Percentiles rank a stretch among this genome's conserved stretches.
These are phyloP conservation scores for Oophaga sylvatica DNA, from an alignment of 2,797 vertebrate species.

Conservation along the genomic window DNA sequence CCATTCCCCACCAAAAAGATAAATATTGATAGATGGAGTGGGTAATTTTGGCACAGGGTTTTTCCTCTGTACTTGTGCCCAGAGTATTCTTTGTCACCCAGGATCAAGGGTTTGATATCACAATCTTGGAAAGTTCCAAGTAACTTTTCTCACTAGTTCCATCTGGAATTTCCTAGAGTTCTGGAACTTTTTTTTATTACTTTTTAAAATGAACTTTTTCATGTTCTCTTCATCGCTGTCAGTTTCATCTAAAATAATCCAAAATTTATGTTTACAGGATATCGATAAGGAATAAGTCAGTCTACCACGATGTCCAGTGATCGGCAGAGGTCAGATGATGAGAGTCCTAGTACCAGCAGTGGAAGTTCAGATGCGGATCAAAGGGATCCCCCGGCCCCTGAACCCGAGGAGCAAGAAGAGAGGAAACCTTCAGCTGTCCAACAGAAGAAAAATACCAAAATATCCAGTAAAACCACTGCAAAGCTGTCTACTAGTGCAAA, in stretches of 20 bases:
- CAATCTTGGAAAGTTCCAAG: background rate
- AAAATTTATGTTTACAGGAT: background rate
- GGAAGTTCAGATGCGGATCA: constrained; percentile 90
- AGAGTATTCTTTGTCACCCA: too few species aligned
- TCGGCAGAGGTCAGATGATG: constrained; percentile 88
- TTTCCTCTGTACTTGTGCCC: too few species aligned
- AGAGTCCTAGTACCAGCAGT: constrained; percentile 90
- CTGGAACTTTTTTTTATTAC: background rate
- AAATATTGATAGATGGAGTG: too few species aligned
- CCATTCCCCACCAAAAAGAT: too few species aligned
- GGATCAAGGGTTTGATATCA: too few species aligned
- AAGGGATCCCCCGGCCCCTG: constrained; percentile 84
- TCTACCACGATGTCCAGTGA: constrained; percentile 86
- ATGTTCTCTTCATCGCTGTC: background rate
- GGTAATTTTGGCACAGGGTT: too few species aligned
- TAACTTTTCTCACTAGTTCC: background rate
- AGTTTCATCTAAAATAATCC: background rate
- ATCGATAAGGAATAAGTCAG: constrained; percentile 55
- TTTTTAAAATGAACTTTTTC: background rate
- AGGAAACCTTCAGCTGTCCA: constrained; percentile 85
- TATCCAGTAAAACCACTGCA: constrained; percentile 90
- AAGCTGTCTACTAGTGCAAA: constrained; percentile 90
- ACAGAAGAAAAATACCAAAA: constrained; percentile 89
- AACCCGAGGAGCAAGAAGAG: constrained; percentile 86
- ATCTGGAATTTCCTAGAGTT: background rate